A percentile compares a stretch with the other conserved stretches of the same genome.
phyloP scores from a whole-genome alignment of 2,113 vertebrate genomes.

The Tychaedon coryphoeus region DNA sequence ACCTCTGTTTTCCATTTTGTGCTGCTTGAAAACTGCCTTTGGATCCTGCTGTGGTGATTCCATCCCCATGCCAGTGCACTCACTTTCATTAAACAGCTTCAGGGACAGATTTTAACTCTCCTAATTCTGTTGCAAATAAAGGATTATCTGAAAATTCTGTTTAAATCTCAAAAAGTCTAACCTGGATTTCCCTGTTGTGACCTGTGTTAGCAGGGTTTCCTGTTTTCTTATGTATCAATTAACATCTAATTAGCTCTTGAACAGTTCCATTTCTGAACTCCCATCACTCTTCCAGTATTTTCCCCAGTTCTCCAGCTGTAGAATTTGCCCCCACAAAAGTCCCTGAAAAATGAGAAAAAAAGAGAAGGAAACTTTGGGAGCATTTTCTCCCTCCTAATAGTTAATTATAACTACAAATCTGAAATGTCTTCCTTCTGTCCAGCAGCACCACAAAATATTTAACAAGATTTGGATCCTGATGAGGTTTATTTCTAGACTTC shows the following conservation, averaged over 20 bases:
- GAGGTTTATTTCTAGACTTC: conserved; percentile 38
- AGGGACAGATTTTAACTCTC: not conserved
- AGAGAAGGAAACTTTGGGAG: not conserved
- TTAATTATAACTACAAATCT: not conserved
- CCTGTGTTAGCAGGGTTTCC: not conserved
- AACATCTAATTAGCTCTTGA: not conserved
- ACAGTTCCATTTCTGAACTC: not conserved
- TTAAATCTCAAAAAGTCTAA: not conserved
- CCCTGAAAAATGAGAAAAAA: not conserved
- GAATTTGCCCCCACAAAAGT: not conserved
- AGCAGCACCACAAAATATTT: conserved; percentile 29
- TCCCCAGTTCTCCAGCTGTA: not conserved
- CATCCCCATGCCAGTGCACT: not conserved
- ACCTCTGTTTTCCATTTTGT: not conserved
- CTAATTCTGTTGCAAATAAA: not conserved
- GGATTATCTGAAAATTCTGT: not conserved
- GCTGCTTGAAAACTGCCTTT: not conserved
- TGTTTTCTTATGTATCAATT: not conserved
- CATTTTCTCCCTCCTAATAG: not conserved
- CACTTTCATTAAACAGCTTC: not conserved
- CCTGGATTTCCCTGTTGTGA: not conserved
- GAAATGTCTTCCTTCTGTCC: not conserved
- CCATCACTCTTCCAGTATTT: not conserved
- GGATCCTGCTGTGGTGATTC: not conserved
- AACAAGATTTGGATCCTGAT: conserved; percentile 8